Percentiles rank a stretch among this genome's conserved stretches.
These are phyloP conservation scores for Amazona ochrocephala DNA, from an alignment of 2,797 vertebrate species.

Conservation along the genomic window DNA sequence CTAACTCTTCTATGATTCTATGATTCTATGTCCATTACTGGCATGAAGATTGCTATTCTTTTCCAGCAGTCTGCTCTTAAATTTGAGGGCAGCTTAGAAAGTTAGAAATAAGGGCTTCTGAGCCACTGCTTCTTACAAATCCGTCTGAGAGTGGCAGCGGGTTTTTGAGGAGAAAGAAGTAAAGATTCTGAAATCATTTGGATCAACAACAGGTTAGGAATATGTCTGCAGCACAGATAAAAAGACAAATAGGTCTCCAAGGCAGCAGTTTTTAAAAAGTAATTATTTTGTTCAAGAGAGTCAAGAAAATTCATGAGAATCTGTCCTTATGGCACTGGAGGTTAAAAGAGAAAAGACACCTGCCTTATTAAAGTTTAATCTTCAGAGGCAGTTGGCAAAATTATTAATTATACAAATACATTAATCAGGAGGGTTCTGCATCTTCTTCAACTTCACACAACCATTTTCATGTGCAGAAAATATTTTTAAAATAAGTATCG, in stretches of 20 bases:
- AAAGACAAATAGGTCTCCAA: background rate
- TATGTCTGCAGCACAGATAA: background rate
- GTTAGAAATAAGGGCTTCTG: background rate
- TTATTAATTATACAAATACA: background rate
- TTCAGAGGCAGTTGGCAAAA: background rate
- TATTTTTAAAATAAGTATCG: background rate
- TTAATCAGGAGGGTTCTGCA: background rate
- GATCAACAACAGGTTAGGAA: slow-evolving; percentile 1
- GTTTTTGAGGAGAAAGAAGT: background rate
- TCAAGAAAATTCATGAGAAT: background rate
- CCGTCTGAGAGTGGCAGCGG: background rate
- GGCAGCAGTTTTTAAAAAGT: background rate
- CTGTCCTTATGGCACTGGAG: background rate
- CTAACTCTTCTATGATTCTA: too few relatives aligned
- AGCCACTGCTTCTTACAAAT: background rate
- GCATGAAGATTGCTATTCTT: background rate
- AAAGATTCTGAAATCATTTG: background rate
- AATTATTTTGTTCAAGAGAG: slow-evolving; percentile 15
- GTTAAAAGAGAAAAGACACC: background rate
- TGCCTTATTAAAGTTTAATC: background rate
- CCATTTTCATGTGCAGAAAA: background rate
- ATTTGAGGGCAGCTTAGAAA: background rate
- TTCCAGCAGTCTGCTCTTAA: background rate
- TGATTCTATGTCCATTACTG: background rate
- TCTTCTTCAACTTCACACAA: background rate